Percentiles rank a stretch among this genome's conserved stretches.
phyloP scores from a whole-genome alignment of 2,797 vertebrate species.

The Pelochelys cantorii region DNA sequence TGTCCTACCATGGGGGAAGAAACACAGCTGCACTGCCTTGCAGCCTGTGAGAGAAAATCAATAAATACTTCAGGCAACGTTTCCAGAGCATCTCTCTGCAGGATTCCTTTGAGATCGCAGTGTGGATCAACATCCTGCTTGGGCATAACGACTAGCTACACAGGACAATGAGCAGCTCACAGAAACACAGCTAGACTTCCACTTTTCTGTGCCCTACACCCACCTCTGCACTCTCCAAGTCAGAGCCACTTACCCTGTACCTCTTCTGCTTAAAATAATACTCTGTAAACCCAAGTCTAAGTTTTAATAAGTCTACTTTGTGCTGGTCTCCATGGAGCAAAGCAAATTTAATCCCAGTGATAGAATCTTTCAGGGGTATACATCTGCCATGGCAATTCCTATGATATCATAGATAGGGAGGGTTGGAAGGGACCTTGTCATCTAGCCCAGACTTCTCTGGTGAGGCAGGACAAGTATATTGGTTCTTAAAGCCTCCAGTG shows the following conservation, averaged over 20 bases:
- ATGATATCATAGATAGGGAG: not conserved
- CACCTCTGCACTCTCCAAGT: too few species aligned
- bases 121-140: too few species aligned
- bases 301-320: constrained; percentile 38
- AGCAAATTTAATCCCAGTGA: constrained; percentile 59
- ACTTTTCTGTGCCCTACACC: too few species aligned
- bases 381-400: constrained; percentile 8
- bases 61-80: too few species aligned
- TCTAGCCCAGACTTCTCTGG: not conserved
- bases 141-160: too few species aligned
- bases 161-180: too few species aligned
- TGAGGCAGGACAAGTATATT: not conserved
- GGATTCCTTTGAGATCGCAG: too few species aligned
- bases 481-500: not conserved
- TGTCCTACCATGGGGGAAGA: too few species aligned
- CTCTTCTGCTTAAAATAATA: constrained; percentile 47
- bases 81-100: too few species aligned
- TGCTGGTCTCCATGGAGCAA: constrained; percentile 24
- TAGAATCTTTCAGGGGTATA: constrained; percentile 16
- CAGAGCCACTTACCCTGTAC: not conserved
- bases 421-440: not conserved
- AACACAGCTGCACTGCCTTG: too few species aligned
- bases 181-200: too few species aligned
- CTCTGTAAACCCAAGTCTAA: constrained; percentile 31
- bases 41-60: too few species aligned